Conservation (phyloP, 2,888 invertebrate species). For the Tipula vernalis region DNA sequence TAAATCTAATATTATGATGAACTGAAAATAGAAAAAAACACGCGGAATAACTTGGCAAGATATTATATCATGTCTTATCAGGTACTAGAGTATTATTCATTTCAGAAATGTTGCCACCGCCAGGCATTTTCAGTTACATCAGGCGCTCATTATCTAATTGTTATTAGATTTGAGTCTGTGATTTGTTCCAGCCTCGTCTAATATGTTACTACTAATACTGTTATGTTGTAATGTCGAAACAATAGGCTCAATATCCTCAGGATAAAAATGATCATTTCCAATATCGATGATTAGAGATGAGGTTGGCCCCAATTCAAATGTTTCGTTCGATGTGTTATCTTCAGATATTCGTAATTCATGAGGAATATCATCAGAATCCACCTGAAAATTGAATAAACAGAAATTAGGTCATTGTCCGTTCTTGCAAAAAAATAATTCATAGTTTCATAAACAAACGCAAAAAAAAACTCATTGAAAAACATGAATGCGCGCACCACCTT, state of each 20-base stretch:
- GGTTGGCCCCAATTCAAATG: constrained; percentile 16
- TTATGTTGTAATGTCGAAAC: not conserved
- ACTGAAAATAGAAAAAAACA: not conserved
- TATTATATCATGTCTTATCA: not conserved
- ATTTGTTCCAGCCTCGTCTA: not conserved
- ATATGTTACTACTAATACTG: not conserved
- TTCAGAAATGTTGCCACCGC: not conserved
- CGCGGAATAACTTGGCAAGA: not conserved
- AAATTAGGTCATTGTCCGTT: not conserved
- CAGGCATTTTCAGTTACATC: not conserved
- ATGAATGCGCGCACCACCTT: not conserved
- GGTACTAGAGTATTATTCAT: not conserved
- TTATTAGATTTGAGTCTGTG: not conserved
- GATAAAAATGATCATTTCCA: constrained; percentile 14
- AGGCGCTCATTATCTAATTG: not conserved
- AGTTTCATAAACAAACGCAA: not conserved
- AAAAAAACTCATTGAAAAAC: not conserved
- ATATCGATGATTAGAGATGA: constrained; percentile 17
- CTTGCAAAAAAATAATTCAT: too few species aligned
- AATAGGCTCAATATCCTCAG: not conserved
- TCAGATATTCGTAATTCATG: not conserved
- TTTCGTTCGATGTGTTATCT: not conserved
- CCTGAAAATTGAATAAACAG: not conserved
- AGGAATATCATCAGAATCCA: not conserved
- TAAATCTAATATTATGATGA: not conserved